Base-by-base conservation (phyloP, 2,113 vertebrate genomes). In the Hiodon alosoides region DNA sequence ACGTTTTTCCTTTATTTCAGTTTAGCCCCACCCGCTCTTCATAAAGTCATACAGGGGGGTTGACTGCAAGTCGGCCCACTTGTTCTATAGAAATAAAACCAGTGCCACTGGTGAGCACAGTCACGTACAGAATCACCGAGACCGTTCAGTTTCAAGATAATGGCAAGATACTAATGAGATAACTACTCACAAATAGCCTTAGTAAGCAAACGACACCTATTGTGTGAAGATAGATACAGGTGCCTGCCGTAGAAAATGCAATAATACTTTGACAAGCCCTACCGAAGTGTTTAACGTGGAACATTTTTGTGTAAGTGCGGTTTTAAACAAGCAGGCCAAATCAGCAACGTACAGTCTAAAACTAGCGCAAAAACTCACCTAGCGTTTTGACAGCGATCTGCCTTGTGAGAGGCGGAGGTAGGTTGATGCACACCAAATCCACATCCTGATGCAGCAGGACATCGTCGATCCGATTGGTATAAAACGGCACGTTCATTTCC, bases 371-470 rank as follows among this genome's bases (percentile, higher is more conserved):
- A 54, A 55, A 87, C 96, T 97, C 87, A 98, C 97, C 97, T 77
- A 98, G 81, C 3, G 97, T 98, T 81, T 98, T 98, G 80, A 98
- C 95, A 0, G 97, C 97, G 80, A 98, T 97, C 93, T 98, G 97
- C 55, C 93, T 85, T 64, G 97, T 98, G 69, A 98, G 93, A 7
- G 97, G 97, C 64, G 97, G 97, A 8, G 97, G 97, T 82, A 98
- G 91, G 91, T 98, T 97, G 91, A 98, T 96, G 92, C 95, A 97
- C 67, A 98, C 97, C 86, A 98, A 79, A 69, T 98, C 97, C 81
- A 98, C 97, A 75, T 98, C 97, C 87, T 97, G 96, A 61, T 98
- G 97, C 87, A 98, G 91, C 80, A 98, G 87, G 84, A 98, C 96
- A 81, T 98, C 97, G 87, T 98, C 97, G 77, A 98, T 98, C 84